Evolutionary conservation across 92 coral and sea anemone genomes (phyloP).

Genomic region (Isaurus tuberculatus): DNA sequence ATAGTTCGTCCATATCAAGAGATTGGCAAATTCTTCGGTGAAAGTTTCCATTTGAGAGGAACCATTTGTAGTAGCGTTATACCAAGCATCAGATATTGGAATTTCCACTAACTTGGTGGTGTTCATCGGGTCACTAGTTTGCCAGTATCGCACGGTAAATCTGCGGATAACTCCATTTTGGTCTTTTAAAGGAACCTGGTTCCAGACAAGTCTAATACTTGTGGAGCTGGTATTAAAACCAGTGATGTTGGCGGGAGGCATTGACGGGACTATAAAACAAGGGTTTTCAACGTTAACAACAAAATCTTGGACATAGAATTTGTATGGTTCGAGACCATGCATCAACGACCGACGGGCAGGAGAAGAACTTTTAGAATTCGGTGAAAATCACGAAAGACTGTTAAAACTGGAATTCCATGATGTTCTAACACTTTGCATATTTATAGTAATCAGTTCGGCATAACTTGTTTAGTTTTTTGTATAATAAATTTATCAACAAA

Average conservation of each 20-base stretch:
- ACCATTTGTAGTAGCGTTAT: neutral
- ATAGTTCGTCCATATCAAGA: slow-evolving; percentile 73
- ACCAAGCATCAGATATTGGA: neutral
- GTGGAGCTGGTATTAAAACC: slow-evolving; percentile 69
- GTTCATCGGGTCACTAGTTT: slow-evolving; percentile 30
- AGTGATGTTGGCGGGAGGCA: slow-evolving; percentile 56
- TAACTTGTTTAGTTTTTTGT: too few relatives aligned
- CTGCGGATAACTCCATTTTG: slow-evolving; percentile 60
- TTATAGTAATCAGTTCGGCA: too few relatives aligned
- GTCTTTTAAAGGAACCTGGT: slow-evolving; percentile 55
- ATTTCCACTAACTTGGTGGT: neutral
- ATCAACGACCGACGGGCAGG: too few relatives aligned
- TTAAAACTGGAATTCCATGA: too few relatives aligned
- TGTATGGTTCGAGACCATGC: too few relatives aligned
- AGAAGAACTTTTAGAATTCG: too few relatives aligned
- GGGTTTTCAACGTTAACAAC: neutral
- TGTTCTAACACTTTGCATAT: too few relatives aligned
- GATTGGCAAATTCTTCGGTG: slow-evolving; percentile 51
- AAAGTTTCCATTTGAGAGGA: slow-evolving; percentile 17
- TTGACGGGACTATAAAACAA: slow-evolving; percentile 52
- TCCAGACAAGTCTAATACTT: slow-evolving; percentile 64
- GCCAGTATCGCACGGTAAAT: slow-evolving; percentile 61
- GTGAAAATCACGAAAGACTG: too few relatives aligned
- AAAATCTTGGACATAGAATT: too few relatives aligned
- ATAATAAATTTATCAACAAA: too few relatives aligned